Evolutionary conservation across 2,888 invertebrate genomes (phyloP).

Genomic region (Ichneumon xanthorius): DNA sequence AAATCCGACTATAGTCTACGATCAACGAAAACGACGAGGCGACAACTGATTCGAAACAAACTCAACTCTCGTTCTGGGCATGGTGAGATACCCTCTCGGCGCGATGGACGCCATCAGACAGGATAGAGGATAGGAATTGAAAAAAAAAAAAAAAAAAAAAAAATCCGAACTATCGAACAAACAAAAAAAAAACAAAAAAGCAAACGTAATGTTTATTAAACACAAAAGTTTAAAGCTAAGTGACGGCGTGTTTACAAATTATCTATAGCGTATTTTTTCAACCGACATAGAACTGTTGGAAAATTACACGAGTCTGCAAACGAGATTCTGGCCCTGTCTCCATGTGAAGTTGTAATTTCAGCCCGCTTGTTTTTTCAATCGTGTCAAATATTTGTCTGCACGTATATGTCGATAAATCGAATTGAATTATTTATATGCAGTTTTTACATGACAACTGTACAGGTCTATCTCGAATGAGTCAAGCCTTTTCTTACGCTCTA

Average conservation of each 20-base stretch:
- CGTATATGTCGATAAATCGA: slow-evolving; percentile 17
- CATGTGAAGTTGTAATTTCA: not conserved
- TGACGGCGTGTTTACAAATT: slow-evolving; percentile 51
- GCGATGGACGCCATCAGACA: slow-evolving; percentile 7
- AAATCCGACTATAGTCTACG: not conserved
- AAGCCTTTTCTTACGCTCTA: not conserved
- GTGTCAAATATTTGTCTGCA: not conserved
- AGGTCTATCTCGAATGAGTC: not conserved
- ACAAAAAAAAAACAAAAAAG: slow-evolving; percentile 63
- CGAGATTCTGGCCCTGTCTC: slow-evolving; percentile 11
- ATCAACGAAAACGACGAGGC: not conserved
- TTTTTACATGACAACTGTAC: slow-evolving; percentile 34
- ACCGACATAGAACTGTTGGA: slow-evolving; percentile 42
- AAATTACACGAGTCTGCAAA: slow-evolving; percentile 9
- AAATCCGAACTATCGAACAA: slow-evolving; percentile 78
- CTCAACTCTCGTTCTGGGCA: not conserved
- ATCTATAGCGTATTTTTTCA: slow-evolving; percentile 45
- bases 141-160: slow-evolving; percentile 64
- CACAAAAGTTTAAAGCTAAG: slow-evolving; percentile 77
- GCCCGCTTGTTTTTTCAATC: not conserved
- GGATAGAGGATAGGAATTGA: slow-evolving; percentile 74
- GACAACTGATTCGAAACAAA: not conserved
- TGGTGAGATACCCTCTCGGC: not conserved
- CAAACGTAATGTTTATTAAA: slow-evolving; percentile 77
- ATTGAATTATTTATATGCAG: slow-evolving; percentile 71